Conservation (phyloP, 35 echinoderm and acorn worm species). For the Apostichopus parvimensis region DNA sequence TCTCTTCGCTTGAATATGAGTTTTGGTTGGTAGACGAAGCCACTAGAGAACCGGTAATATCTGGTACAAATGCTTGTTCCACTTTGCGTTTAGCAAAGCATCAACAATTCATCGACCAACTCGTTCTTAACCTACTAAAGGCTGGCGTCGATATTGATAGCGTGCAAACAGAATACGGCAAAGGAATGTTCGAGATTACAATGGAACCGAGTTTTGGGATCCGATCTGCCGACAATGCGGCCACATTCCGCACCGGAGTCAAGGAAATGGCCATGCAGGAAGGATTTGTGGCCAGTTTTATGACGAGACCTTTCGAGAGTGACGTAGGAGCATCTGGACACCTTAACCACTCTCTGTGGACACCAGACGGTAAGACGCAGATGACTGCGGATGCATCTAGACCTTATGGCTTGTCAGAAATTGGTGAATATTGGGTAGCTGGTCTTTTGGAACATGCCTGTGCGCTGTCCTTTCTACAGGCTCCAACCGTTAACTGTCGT, state of each 20-base stretch:
- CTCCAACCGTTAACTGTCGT: constrained; percentile 72
- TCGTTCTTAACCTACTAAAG: not conserved
- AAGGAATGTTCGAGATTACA: constrained; percentile 67
- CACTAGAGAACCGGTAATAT: not conserved
- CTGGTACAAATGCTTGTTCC: not conserved
- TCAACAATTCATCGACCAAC: not conserved
- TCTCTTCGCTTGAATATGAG: constrained; percentile 49
- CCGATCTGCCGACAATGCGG: constrained; percentile 61
- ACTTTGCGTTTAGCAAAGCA: not conserved
- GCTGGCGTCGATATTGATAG: constrained; percentile 67
- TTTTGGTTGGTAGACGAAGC: constrained; percentile 21
- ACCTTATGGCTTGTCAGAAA: constrained; percentile 55
- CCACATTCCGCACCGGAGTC: constrained; percentile 70
- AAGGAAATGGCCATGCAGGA: constrained; percentile 79
- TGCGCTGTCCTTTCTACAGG: constrained; percentile 60
- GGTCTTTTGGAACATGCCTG: constrained; percentile 70
- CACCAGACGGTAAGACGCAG: constrained; percentile 25
- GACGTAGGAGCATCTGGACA: constrained; percentile 60
- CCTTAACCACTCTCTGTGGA: constrained; percentile 80
- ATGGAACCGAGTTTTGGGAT: constrained; percentile 75
- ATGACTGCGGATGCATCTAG: constrained; percentile 41
- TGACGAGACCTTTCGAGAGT: constrained; percentile 63
- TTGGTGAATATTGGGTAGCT: constrained; percentile 74
- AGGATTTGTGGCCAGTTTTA: constrained; percentile 75
- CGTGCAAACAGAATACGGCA: constrained; percentile 56